Percentiles rank a stretch among this genome's conserved stretches.
Conservation (phyloP, 2,797 vertebrate genomes). For the Alfaro cultratus region DNA sequence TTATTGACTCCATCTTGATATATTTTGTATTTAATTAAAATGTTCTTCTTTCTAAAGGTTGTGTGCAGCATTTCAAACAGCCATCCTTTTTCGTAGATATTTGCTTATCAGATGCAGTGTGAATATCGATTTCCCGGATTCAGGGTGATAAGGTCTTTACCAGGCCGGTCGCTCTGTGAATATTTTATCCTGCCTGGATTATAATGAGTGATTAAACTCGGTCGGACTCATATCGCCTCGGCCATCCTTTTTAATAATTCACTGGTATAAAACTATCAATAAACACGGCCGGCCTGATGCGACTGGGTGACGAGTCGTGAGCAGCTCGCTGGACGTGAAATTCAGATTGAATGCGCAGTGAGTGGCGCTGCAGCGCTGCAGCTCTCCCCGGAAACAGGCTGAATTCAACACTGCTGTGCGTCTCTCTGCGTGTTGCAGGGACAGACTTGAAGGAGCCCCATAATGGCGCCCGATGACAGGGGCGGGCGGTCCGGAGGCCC, state of each 20-base stretch:
- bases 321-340: conserved; percentile 24
- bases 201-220: conserved; percentile 69
- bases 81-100: conserved; percentile 27
- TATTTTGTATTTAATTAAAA: conserved; percentile 9
- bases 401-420: conserved; percentile 44
- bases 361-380: neutral
- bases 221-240: conserved; percentile 49
- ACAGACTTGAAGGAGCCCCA: conserved; percentile 69
- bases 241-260: conserved; percentile 58
- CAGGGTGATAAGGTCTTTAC: conserved; percentile 67
- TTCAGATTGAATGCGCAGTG: conserved; percentile 34
- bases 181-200: conserved; percentile 67
- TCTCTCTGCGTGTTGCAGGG: conserved; percentile 33
- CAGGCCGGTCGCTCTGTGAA: conserved; percentile 45
- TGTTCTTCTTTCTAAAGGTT: neutral
- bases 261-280: conserved; percentile 45
- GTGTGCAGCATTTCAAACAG: conserved; percentile 21
- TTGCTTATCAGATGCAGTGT: conserved; percentile 68
- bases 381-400: conserved; percentile 46
- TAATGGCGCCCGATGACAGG: conserved; percentile 72
- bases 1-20: neutral
- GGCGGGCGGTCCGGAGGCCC: conserved; percentile 26
- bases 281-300: conserved; percentile 44
- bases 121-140: conserved; percentile 71
- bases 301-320: conserved; percentile 24